Base-by-base conservation (phyloP, 1,140 invertebrate species). In the Drosophila virilis region DNA sequence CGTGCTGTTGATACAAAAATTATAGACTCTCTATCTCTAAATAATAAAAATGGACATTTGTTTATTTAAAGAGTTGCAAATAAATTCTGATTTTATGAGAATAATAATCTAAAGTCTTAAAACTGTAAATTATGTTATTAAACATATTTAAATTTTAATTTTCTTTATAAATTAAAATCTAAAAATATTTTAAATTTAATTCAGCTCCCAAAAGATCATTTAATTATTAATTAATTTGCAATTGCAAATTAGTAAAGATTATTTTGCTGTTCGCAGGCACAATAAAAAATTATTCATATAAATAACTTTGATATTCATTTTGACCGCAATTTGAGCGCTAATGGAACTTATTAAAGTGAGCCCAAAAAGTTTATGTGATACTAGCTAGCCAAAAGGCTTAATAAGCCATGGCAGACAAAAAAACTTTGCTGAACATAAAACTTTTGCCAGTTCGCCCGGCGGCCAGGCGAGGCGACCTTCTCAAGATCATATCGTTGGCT, bases 261-360 rank as follows among this genome's bases (percentile, higher is more conserved):
- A n/a, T 48, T 40, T 69, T 6, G 32, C 17, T 46, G 13, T 17
- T 61, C 37, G 17, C 15, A 40, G 33, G n/a, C 28, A 17, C 45
- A 38, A 60, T 46, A 42, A 8, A 33, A 33, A 68, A 48, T 32
- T 59, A 42, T 70, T 61, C 60, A 54, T 78, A 81, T 28, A 57
- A 37, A 35, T 73, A 67, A 54, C 54, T 84, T 80, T 74, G n/a
- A 43, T 46, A 59, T 62, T 59, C 50, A 69, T 72, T 72, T 61
- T 66, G 57, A 67, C 71, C 72, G 60, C 67, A 78, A 85, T 78
- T 85, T 85, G 55, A 52, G 68, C 77, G 67, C 67, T 78, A 82
- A 81, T 88, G 60, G 66, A 78, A 73, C 64, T 78, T 78, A 72
- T 86, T 82, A 67, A 75, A 76, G 32, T 42, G 15, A 61, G 43